A percentile compares a stretch with the other conserved stretches of the same genome.
Evolutionary conservation across 2,888 invertebrate genomes (phyloP).

Genomic region (Acholoe squamosa): DNA sequence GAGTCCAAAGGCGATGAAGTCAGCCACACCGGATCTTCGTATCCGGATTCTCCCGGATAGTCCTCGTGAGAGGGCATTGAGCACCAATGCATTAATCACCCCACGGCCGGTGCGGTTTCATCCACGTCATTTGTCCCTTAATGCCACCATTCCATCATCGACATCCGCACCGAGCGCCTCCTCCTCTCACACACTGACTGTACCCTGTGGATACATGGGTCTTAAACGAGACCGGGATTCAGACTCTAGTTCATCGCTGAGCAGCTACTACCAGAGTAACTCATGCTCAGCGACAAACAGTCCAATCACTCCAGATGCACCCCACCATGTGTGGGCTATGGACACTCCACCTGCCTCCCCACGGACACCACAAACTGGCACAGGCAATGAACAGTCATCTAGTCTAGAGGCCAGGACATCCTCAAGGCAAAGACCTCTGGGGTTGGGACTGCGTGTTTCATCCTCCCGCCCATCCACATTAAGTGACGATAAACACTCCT

Average conservation of each 20-base stretch:
- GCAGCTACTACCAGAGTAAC: constrained; percentile 74
- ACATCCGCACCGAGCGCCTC: background rate
- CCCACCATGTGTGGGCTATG: constrained; percentile 70
- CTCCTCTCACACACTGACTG: constrained; percentile 64
- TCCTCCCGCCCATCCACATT: background rate
- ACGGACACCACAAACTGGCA: background rate
- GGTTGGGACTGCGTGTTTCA: constrained; percentile 63
- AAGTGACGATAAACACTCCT: background rate
- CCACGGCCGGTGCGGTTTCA: constrained; percentile 30
- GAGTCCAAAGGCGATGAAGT: constrained; percentile 64
- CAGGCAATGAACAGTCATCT: background rate
- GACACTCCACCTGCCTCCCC: constrained; percentile 68
- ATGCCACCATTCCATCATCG: constrained; percentile 39
- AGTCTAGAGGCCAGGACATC: constrained; percentile 55
- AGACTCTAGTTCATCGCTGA: constrained; percentile 65
- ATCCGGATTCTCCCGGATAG: constrained; percentile 45
- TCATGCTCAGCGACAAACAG: constrained; percentile 73
- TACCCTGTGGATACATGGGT: background rate
- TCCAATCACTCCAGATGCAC: constrained; percentile 76
- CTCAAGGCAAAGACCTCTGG: constrained; percentile 72
- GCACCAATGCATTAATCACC: background rate
- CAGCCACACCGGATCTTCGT: constrained; percentile 48
- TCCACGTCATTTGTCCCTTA: background rate
- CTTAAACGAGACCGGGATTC: constrained; percentile 50
- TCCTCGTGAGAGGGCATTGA: background rate